A percentile compares a stretch with the other conserved stretches of the same genome.
These are phyloP conservation scores for Buceros bicornis DNA, from an alignment of 2,797 vertebrate genomes.

Conservation along the genomic window DNA sequence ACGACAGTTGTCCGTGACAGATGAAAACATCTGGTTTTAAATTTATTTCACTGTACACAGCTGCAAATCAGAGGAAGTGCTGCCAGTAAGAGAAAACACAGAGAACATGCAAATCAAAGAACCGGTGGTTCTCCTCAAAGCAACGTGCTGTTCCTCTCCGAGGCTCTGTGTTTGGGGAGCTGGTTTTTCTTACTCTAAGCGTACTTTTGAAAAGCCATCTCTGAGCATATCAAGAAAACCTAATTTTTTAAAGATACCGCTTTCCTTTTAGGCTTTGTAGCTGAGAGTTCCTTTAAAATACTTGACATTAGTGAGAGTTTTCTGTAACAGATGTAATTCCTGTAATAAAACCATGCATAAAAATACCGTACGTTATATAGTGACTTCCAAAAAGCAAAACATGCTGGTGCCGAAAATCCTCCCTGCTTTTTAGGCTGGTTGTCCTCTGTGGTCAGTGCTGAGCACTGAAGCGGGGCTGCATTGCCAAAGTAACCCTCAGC, in stretches of 20 bases:
- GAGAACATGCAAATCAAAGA: neutral
- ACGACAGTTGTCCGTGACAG: neutral
- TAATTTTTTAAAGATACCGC: neutral
- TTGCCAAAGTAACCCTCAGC: neutral
- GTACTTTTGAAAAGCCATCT: neutral
- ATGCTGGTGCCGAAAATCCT: neutral
- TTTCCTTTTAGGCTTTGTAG: neutral
- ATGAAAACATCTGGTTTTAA: slow-evolving; percentile 62
- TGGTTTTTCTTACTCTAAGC: neutral
- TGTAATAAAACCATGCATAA: neutral
- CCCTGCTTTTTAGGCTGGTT: neutral
- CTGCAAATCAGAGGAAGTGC: neutral
- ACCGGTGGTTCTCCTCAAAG: neutral
- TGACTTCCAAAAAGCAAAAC: neutral
- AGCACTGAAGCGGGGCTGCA: neutral
- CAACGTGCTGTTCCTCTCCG: neutral
- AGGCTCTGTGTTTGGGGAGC: neutral
- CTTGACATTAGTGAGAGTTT: neutral
- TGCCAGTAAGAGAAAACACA: slow-evolving; percentile 27
- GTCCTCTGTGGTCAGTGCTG: neutral
- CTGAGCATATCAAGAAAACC: neutral
- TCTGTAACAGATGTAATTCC: neutral
- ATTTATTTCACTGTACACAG: neutral
- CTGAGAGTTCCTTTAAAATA: neutral
- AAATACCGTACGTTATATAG: neutral